Percentiles rank a stretch among this genome's conserved stretches.
Evolutionary conservation across 2,888 invertebrate species (phyloP).

Genomic region (Temnothorax ravouxi): DNA sequence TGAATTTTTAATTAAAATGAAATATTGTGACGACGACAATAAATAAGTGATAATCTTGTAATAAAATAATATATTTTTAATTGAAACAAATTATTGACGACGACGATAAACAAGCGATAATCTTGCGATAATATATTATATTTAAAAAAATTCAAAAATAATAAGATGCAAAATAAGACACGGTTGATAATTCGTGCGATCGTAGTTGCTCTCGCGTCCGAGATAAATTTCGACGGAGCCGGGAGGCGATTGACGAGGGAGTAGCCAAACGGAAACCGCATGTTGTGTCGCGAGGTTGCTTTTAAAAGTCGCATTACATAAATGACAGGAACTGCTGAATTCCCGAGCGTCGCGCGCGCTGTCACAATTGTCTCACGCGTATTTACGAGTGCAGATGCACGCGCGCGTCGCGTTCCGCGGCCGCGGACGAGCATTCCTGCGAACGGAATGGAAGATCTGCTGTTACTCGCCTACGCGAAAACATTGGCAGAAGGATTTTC

Average conservation of each 20-base stretch:
- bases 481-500: conserved; percentile 34
- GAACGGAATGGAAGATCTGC: conserved; percentile 18
- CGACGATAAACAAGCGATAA: background rate
- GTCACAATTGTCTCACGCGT: conserved; percentile 63
- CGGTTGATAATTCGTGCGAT: background rate
- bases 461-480: conserved; percentile 22
- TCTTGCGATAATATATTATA: background rate
- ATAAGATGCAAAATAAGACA: background rate
- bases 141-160: background rate
- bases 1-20: background rate
- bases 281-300: background rate
- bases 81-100: background rate
- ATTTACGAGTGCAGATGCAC: conserved; percentile 35
- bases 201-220: background rate
- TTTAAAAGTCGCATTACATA: conserved; percentile 33
- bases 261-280: background rate
- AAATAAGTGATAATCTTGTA: no score
- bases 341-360: conserved; percentile 12
- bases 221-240: background rate
- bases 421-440: conserved; percentile 44
- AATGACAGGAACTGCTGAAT: conserved; percentile 53
- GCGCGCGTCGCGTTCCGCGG: conserved; percentile 30
- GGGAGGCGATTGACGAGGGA: background rate
- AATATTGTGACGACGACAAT: no score
- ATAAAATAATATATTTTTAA: no score